Evolutionary conservation across 2,797 vertebrate genomes (phyloP), one percentile per base, ranked within the genome.

Genomic region (Cercopithecus hamlyni): DNA sequence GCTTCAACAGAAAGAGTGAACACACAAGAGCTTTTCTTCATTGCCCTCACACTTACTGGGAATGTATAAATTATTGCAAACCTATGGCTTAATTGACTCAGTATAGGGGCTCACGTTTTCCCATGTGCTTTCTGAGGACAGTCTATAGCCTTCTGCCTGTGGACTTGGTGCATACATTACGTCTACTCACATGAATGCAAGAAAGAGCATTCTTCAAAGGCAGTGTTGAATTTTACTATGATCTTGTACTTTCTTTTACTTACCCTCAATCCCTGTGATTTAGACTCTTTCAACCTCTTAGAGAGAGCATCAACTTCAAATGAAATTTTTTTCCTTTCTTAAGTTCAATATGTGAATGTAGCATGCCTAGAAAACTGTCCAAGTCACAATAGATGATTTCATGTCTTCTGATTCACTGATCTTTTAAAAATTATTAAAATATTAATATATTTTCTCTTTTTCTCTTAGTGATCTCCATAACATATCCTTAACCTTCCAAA

Each of bases 391-490:
- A 70, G 45, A 55, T 82, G 26, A 24, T 75, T 80, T 95, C 20
- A n/a, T 86, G 84, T 92, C 50, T 92, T 96, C 19, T 36, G 81
- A 75, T 93, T 85, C 30, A 67, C 7, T 94, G 39, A 12, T 75
- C 12, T 90, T 92, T 93, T 81, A 90, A 90, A 90, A 85, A 84
- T 70, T 80, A 91, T 55, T 57, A 80, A 64, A 64, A 52, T 84
- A 70, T 39, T 86, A 39, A 24, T 39, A 33, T 41, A 30, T 76
- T 61, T 72, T 89, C 26, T 27, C 24, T 86, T 48, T 89, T 90
- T 67, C 15, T 89, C 3, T 84, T 75, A 84, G 80, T 39, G 26
- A 80, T 52, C 52, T 87, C n/a, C 55, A 58, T 48, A 82, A n/a
- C 30, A 58, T 43, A 19, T 20, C 4, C 12, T 86, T 96, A 88